Conservation (phyloP, 1,140 invertebrate genomes). For the Epicauta chinensis region DNA sequence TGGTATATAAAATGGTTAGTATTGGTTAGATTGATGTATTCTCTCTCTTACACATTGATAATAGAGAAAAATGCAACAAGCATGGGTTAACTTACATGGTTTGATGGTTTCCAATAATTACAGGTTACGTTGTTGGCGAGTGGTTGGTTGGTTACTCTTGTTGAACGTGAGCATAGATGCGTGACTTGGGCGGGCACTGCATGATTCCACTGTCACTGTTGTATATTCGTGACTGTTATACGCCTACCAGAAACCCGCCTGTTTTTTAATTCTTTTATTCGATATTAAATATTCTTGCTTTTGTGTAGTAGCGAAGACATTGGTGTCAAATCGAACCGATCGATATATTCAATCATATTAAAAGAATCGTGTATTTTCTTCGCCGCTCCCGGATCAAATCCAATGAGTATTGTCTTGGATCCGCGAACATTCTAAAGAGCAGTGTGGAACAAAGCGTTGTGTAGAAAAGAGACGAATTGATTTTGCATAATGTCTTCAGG, state of each 20-base stretch:
- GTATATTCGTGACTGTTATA: conserved; percentile 27
- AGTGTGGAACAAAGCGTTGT: conserved; percentile 27
- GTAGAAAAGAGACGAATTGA: conserved; percentile 40
- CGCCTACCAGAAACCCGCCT: conserved; percentile 27
- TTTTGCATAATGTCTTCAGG: conserved; percentile 45
- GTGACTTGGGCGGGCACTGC: conserved; percentile 31
- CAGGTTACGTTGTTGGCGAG: conserved; percentile 27
- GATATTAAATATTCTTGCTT: too few relatives aligned
- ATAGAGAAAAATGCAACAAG: background rate
- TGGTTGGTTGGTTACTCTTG: conserved; percentile 30
- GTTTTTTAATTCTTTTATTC: background rate
- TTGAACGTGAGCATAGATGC: conserved; percentile 29
- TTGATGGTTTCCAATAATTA: conserved; percentile 34
- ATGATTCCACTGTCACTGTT: conserved; percentile 32
- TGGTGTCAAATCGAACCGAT: too few relatives aligned
- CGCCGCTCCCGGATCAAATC: too few relatives aligned
- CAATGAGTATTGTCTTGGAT: too few relatives aligned
- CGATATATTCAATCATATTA: background rate
- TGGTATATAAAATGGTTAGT: too few relatives aligned
- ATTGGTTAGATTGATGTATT: too few relatives aligned
- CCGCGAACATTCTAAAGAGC: conserved; percentile 15
- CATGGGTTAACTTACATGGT: conserved; percentile 22
- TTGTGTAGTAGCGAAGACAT: too few relatives aligned
- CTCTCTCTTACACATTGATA: too few relatives aligned
- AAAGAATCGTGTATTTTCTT: background rate